Conservation (phyloP, 37 sponge, comb jelly and placozoan species). For the Halisarca cf. caerulea region DNA sequence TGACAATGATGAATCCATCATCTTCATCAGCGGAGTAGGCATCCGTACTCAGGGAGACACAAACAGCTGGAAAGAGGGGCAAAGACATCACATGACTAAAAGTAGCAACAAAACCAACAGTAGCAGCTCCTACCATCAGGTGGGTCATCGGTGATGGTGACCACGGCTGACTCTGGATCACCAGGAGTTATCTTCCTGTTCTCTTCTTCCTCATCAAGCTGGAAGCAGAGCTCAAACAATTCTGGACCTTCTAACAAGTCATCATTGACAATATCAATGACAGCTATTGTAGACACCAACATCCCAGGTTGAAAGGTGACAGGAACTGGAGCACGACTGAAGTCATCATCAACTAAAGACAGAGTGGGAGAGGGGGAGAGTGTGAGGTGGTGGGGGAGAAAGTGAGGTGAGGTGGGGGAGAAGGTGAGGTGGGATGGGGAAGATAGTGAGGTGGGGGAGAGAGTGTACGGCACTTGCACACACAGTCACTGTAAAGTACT, state of each 20-base stretch:
- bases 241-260: neutral
- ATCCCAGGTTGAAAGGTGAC: constrained; percentile 6
- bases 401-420: too few relatives aligned
- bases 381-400: too few relatives aligned
- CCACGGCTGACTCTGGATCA: neutral
- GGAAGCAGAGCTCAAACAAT: neutral
- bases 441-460: too few relatives aligned
- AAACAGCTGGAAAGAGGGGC: too few relatives aligned
- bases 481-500: too few relatives aligned
- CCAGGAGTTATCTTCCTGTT: neutral
- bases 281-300: neutral
- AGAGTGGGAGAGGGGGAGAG: neutral
- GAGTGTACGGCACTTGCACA: too few relatives aligned
- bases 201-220: neutral
- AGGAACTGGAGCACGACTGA: neutral
- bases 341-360: neutral
- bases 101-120: too few relatives aligned
- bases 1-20: neutral
- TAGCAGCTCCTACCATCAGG: neutral
- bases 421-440: too few relatives aligned
- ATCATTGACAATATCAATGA: neutral
- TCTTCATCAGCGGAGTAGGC: too few relatives aligned
- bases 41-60: too few relatives aligned
- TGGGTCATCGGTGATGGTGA: neutral
- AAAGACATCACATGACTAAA: too few relatives aligned